Evolutionary conservation across 2,797 vertebrate species (phyloP).

Genomic region (Gadopsis bispinosus): DNA sequence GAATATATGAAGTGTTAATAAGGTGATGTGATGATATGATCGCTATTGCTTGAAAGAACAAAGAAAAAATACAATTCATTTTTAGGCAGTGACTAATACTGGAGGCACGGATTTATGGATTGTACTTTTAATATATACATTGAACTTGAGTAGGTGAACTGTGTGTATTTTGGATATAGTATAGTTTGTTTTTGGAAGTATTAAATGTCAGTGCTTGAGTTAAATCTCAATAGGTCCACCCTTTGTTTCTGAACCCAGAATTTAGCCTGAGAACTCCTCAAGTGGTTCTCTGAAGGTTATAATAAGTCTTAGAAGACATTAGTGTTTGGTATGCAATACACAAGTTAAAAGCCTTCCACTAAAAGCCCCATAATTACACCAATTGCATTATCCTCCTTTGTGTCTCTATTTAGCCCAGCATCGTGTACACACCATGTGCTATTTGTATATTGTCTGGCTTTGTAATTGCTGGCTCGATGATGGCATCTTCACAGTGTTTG

Average conservation of each 20-base stretch:
- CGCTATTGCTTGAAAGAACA: neutral
- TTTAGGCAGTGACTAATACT: conserved; percentile 6
- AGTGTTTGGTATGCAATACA: conserved; percentile 12
- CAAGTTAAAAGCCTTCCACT: conserved; percentile 45
- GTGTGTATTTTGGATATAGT: neutral
- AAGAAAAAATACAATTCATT: neutral
- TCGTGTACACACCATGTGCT: conserved; percentile 39
- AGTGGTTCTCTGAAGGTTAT: conserved; percentile 26
- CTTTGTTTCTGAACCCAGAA: conserved; percentile 48
- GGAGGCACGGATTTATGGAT: conserved; percentile 9
- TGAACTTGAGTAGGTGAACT: neutral
- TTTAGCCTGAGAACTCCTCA: conserved; percentile 26
- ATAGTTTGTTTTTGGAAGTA: conserved; percentile 12
- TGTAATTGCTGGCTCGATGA: conserved; percentile 50
- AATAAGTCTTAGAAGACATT: conserved; percentile 39
- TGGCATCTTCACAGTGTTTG: conserved; percentile 31
- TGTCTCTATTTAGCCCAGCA: conserved; percentile 32
- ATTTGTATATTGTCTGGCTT: conserved; percentile 55
- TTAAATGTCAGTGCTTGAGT: neutral
- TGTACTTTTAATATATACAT: conserved; percentile 1
- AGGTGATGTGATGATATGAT: neutral
- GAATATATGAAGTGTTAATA: neutral
- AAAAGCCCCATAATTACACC: conserved; percentile 44
- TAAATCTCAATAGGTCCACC: conserved; percentile 23
- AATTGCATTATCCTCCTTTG: conserved; percentile 26